These are phyloP conservation scores for Setophaga kirtlandii DNA, from an alignment of 2,113 vertebrate species.

Conservation along the genomic window DNA sequence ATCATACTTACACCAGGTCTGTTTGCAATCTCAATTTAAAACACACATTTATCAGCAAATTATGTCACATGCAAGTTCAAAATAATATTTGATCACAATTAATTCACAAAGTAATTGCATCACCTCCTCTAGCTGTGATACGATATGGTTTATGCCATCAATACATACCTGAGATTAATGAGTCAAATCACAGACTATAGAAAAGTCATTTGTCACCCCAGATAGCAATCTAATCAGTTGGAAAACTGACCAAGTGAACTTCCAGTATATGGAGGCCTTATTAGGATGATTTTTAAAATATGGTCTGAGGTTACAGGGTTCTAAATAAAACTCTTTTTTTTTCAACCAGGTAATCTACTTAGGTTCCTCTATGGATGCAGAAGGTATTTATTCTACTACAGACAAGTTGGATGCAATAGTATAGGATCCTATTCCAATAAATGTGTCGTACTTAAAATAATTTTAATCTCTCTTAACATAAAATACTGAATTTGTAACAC, in stretches of 20 bases:
- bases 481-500: not conserved
- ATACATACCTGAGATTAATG: slow-evolving; percentile 2
- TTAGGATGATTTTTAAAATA: not conserved
- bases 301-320: not conserved
- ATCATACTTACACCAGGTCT: not conserved
- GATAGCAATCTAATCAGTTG: slow-evolving; percentile 16
- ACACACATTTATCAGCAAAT: not conserved
- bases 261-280: not conserved
- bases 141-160: not conserved
- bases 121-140: not conserved
- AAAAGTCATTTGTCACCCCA: slow-evolving; percentile 10
- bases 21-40: slow-evolving; percentile 12
- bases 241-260: slow-evolving; percentile 1
- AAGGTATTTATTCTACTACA: not conserved
- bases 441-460: not conserved
- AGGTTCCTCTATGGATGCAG: not conserved
- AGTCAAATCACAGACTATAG: not conserved
- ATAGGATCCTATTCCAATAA: not conserved
- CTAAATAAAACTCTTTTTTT: not conserved
- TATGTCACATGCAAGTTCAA: not conserved
- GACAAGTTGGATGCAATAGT: not conserved
- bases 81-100: not conserved
- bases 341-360: not conserved
- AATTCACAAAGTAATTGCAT: not conserved
- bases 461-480: not conserved